A percentile compares a stretch with the other conserved stretches of the same genome.
These are phyloP conservation scores for Hololepta plana DNA, from an alignment of 2,888 invertebrate genomes.

Conservation along the genomic window DNA sequence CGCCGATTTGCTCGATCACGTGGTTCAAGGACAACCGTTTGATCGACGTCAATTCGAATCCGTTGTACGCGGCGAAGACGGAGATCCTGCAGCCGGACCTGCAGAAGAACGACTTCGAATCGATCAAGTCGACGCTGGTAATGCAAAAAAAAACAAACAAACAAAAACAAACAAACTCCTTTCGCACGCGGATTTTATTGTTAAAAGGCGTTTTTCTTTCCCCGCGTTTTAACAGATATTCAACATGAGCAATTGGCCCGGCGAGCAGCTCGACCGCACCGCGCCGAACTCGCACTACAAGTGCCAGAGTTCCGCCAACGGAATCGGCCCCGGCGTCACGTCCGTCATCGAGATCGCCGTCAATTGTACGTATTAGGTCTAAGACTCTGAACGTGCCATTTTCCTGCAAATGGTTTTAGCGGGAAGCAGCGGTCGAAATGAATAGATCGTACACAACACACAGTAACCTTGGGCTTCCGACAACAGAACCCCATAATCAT, in stretches of 20 bases:
- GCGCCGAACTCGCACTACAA: conserved; percentile 69
- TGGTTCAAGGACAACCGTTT: conserved; percentile 68
- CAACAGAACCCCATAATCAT: too few relatives aligned
- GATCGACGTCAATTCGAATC: conserved; percentile 37
- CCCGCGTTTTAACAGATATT: conserved; percentile 57
- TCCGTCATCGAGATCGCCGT: conserved; percentile 74
- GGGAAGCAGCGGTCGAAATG: too few relatives aligned
- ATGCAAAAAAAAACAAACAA: too few relatives aligned
- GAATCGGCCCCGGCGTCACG: conserved; percentile 62
- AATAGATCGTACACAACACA: too few relatives aligned
- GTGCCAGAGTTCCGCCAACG: conserved; percentile 61
- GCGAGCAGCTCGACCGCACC: conserved; percentile 53
- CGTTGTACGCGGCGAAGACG: conserved; percentile 50
- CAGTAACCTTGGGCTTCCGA: too few relatives aligned
- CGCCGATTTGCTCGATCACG: conserved; percentile 64
- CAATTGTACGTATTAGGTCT: conserved; percentile 71
- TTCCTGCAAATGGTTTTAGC: too few relatives aligned
- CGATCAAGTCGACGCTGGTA: conserved; percentile 70
- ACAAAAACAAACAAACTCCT: too few relatives aligned
- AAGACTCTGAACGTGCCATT: too few relatives aligned
- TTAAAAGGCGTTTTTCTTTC: background rate
- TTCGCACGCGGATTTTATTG: background rate
- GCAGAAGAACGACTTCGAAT: conserved; percentile 73
- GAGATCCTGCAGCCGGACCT: conserved; percentile 51
- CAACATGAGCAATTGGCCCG: conserved; percentile 75